Base-by-base conservation (phyloP, 2,888 invertebrate species). In the Eulithis prunata region DNA sequence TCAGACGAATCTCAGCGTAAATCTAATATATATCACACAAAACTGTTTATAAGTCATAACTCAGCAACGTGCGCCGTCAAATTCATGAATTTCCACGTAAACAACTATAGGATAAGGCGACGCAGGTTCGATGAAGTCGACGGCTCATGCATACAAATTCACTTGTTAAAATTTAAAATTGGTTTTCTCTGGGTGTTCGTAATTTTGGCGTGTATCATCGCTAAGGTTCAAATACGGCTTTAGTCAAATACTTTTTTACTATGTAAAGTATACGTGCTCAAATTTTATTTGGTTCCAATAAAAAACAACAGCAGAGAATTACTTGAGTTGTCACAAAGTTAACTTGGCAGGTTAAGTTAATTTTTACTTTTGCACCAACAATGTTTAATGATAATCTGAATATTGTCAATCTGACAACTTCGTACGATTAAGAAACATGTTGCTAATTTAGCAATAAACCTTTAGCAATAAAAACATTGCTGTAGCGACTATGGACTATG, bases 81-180 rank as follows among this genome's bases (percentile, higher is more conserved):
- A 75, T 80, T 82, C 81, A 82, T 82, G 82, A 83, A 80, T 81
- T 82, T 81, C 73, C 75, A 76, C 69, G 75, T 75, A 79, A 80
- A 83, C 83, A 85, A 83, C 83, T 84, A 81, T 76, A 69, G 78
- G 74, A 82, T 81, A 66, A 66, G 62, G 62, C 63, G 56, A 70
- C 77, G 74, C 74, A 69, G 72, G 73, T 79, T 75, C 80, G 80
- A 84, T 84, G 80, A 80, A 79, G 82, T 69, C 72, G 75, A 78
- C 77, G 78, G 71, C 73, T 82, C 82, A 85, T 86, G 85, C 85
- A 85, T 86, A 85, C 81, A 84, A 84, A 85, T 83, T 75, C 72
- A 79, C 81, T 78, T 75, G 82, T 84, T 86, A 80, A 83, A 84
- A 79, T 81, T 80, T 79, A 77, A 82, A 83, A 81, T 79, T 78